Conservation (phyloP, 2,797 vertebrate genomes). For the Falco biarmicus region DNA sequence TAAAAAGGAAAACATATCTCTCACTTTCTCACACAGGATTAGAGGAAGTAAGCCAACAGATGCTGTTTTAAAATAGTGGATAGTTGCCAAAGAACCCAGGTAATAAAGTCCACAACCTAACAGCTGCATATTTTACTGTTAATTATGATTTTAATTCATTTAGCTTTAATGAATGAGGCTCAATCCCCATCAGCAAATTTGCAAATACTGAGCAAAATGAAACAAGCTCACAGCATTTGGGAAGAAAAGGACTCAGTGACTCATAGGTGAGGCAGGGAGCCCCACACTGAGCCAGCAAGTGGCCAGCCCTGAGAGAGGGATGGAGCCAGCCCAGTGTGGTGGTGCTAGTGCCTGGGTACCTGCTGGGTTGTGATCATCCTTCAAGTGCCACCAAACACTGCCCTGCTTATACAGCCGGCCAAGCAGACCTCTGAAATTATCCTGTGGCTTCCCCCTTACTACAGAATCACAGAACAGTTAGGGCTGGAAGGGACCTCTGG, state of each 20-base stretch:
- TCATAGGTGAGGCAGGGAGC: not conserved
- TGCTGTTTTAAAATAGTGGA: not conserved
- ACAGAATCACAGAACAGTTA: no score
- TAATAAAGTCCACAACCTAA: not conserved
- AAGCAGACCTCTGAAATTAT: not conserved
- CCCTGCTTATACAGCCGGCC: not conserved
- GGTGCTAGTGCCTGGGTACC: not conserved
- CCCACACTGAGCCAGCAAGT: fast-evolving
- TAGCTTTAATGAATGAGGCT: not conserved
- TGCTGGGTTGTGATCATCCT: not conserved
- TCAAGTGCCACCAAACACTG: not conserved
- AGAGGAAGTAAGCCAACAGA: not conserved
- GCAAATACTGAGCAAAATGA: not conserved
- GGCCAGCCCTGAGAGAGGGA: not conserved
- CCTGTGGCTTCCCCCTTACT: not conserved
- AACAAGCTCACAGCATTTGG: not conserved
- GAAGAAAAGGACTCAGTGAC: not conserved
- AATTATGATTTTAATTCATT: not conserved
- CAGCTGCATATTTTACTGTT: not conserved
- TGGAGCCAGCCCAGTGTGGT: fast-evolving
- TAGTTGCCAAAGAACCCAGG: not conserved
- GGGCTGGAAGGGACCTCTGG: no score
- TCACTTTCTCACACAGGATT: not conserved
- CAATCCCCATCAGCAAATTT: not conserved
- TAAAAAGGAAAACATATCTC: not conserved